Conservation (phyloP, 2,797 vertebrate species). For the Lepilemur ruficaudatus region DNA sequence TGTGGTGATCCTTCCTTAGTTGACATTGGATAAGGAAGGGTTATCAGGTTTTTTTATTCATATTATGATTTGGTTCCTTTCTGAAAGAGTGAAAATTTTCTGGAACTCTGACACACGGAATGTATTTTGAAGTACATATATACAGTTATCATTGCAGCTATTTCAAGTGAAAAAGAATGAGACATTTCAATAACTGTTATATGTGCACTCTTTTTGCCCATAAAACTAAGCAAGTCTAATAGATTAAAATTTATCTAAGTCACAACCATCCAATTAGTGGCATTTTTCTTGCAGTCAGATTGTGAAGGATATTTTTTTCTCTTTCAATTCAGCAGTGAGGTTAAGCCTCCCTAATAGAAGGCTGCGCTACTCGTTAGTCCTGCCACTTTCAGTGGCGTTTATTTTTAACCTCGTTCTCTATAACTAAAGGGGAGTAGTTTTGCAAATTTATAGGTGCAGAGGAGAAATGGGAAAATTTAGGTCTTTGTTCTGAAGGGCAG, state of each 20-base stretch:
- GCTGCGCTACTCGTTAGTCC: neutral
- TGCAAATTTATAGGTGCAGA: neutral
- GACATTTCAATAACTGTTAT: neutral
- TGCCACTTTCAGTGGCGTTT: neutral
- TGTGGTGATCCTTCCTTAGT: constrained; percentile 80
- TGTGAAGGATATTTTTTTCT: neutral
- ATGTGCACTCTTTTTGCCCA: neutral
- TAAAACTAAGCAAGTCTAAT: constrained; percentile 17
- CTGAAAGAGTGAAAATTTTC: constrained; percentile 22
- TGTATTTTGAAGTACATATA: neutral
- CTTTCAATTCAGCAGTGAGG: neutral
- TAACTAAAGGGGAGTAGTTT: neutral
- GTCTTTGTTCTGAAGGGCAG: neutral
- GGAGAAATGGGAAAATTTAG: neutral
- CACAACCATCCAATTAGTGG: neutral
- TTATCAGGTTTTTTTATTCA: constrained; percentile 76
- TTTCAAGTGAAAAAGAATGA: neutral
- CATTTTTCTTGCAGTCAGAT: neutral
- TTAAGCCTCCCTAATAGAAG: neutral
- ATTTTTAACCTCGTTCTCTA: neutral
- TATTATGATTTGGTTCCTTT: constrained; percentile 64
- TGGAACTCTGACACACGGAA: neutral
- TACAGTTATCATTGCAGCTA: neutral
- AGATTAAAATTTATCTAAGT: constrained; percentile 37
- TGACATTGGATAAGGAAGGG: constrained; percentile 73